Evolutionary conservation across 2,888 invertebrate species (phyloP).

Genomic region (Macropis europaea): DNA sequence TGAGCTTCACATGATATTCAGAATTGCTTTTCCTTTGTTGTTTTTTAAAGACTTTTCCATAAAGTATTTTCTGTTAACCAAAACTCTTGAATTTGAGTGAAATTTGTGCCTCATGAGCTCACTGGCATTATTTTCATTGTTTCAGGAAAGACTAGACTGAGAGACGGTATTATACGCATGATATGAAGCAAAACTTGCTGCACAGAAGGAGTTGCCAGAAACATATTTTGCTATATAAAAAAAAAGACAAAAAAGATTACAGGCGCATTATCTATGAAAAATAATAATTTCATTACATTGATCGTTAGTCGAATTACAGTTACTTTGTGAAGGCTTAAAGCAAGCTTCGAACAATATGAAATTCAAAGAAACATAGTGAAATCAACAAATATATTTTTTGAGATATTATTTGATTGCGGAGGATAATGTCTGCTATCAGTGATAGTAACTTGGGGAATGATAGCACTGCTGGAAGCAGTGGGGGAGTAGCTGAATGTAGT

Average conservation of each 20-base stretch:
- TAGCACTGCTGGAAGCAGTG: constrained; percentile 62
- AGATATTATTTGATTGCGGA: constrained; percentile 23
- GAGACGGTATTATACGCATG: constrained; percentile 64
- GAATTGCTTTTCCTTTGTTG: constrained; percentile 60
- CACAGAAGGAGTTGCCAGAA: constrained; percentile 57
- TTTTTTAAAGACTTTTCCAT: constrained; percentile 50
- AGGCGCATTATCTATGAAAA: constrained; percentile 23
- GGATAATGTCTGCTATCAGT: constrained; percentile 63
- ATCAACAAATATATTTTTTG: constrained; percentile 13
- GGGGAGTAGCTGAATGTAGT: constrained; percentile 52
- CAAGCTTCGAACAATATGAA: constrained; percentile 29
- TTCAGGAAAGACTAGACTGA: constrained; percentile 81
- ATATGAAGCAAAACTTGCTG: constrained; percentile 57
- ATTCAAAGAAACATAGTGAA: constrained; percentile 13
- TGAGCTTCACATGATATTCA: constrained; percentile 74
- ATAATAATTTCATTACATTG: constrained; percentile 15
- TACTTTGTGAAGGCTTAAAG: neutral
- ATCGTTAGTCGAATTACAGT: constrained; percentile 4
- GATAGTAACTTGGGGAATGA: constrained; percentile 64
- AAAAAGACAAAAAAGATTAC: constrained; percentile 33
- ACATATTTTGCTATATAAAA: constrained; percentile 48
- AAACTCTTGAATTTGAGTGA: constrained; percentile 54
- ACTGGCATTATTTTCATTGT: constrained; percentile 81
- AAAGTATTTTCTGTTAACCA: constrained; percentile 53
- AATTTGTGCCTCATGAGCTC: constrained; percentile 68